These are phyloP conservation scores for Alexandromys fortis DNA, from an alignment of 2,113 vertebrate genomes.

Conservation along the genomic window DNA sequence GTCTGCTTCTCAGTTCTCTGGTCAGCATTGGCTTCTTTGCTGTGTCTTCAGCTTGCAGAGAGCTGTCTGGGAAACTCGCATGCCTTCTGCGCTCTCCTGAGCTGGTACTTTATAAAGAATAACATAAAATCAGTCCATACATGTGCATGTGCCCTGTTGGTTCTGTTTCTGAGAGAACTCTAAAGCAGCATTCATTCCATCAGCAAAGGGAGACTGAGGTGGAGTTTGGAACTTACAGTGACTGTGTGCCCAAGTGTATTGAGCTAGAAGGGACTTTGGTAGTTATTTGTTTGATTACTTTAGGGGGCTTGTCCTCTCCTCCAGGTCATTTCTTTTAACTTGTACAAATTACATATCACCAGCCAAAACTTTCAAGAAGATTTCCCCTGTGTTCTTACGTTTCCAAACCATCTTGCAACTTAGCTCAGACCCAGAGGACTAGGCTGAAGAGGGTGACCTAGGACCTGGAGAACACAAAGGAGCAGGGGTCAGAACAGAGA, in stretches of 20 bases:
- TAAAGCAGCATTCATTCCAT: neutral
- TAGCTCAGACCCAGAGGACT: neutral
- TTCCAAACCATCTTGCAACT: neutral
- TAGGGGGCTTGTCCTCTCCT: neutral
- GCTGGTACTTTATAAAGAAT: neutral
- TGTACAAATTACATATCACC: neutral
- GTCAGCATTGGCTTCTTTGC: neutral
- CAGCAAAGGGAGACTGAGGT: neutral
- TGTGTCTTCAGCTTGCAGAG: neutral
- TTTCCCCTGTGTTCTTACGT: neutral
- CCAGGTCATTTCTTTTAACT: neutral
- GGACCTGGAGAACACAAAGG: neutral
- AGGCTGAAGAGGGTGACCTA: neutral
- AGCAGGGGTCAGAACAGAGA: neutral
- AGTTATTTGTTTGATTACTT: neutral
- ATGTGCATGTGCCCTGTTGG: neutral
- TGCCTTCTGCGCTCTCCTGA: neutral
- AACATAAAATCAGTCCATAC: neutral
- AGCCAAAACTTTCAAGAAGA: slow-evolving; percentile 26
- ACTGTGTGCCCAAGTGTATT: neutral
- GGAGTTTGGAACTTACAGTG: neutral
- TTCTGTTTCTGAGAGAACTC: neutral
- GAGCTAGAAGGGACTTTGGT: neutral
- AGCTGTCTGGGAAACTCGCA: neutral
- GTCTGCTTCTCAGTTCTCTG: neutral